Evolutionary conservation across 2,888 invertebrate genomes (phyloP).

Genomic region (Hartigia nigra): DNA sequence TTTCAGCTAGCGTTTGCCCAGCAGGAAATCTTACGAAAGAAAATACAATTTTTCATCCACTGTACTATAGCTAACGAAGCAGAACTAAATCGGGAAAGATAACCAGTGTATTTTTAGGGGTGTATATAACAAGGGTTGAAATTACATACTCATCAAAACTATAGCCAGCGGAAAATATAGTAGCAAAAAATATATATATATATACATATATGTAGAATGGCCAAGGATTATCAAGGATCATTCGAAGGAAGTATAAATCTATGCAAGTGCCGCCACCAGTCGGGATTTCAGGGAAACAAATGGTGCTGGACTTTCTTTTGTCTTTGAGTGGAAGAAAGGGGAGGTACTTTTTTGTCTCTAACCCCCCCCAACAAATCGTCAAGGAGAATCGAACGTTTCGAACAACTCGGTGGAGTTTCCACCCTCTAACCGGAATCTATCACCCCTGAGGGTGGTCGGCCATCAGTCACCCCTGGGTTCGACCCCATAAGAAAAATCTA

Average conservation of each 20-base stretch:
- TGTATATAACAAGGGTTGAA: background rate
- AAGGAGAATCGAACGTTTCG: background rate
- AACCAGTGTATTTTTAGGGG: background rate
- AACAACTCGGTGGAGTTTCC: background rate
- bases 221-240: background rate
- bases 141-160: background rate
- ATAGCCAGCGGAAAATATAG: background rate
- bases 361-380: background rate
- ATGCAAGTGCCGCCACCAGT: background rate
- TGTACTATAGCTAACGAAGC: background rate
- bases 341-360: background rate
- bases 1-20: background rate
- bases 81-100: too few relatives aligned
- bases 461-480: background rate
- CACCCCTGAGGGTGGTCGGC: conserved; percentile 1
- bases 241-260: background rate
- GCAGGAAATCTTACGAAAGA: background rate
- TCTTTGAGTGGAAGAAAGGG: background rate
- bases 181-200: background rate
- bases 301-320: background rate
- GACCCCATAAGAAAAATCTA: conserved; percentile 7
- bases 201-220: background rate
- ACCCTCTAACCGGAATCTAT: background rate
- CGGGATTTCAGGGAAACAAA: background rate
- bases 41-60: background rate